These are phyloP conservation scores for Stictocephala bisonia DNA, from an alignment of 2,888 invertebrate genomes.

Conservation along the genomic window DNA sequence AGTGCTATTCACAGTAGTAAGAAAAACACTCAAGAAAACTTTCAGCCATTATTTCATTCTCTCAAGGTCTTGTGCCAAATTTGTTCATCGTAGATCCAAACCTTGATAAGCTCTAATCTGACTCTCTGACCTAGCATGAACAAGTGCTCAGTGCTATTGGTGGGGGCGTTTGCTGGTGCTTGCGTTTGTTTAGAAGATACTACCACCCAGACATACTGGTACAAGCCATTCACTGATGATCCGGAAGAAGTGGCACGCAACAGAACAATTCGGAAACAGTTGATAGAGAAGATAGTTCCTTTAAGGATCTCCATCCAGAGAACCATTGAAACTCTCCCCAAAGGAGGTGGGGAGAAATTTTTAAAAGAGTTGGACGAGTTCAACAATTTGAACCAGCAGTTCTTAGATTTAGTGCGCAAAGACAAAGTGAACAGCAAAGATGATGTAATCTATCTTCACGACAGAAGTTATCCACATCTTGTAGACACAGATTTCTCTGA, in stretches of 20 bases:
- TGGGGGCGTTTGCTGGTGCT: neutral
- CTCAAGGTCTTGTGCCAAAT: too few species aligned
- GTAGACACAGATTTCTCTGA: conserved; percentile 28
- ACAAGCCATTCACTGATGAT: conserved; percentile 24
- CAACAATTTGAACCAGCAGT: conserved; percentile 16
- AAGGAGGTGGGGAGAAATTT: conserved; percentile 21
- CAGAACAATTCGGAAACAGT: neutral
- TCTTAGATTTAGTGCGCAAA: neutral
- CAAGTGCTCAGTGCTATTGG: neutral
- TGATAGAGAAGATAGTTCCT: conserved; percentile 25
- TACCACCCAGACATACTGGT: neutral
- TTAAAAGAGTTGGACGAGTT: conserved; percentile 21
- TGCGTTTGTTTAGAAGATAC: neutral
- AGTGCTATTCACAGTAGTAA: too few species aligned
- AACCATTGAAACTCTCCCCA: conserved; percentile 8
- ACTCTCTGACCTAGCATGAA: neutral
- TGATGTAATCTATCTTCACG: conserved; percentile 16
- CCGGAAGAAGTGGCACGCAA: neutral
- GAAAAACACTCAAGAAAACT: too few species aligned
- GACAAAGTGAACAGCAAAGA: conserved; percentile 25
- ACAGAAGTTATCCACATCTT: conserved; percentile 14
- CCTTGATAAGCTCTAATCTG: neutral
- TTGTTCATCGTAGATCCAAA: neutral
- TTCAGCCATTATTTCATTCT: too few species aligned
- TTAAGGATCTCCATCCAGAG: neutral